Evolutionary conservation across 2,888 invertebrate genomes (phyloP), one percentile per base, ranked within the genome.

Genomic region (Chloroclystis v-ata): DNA sequence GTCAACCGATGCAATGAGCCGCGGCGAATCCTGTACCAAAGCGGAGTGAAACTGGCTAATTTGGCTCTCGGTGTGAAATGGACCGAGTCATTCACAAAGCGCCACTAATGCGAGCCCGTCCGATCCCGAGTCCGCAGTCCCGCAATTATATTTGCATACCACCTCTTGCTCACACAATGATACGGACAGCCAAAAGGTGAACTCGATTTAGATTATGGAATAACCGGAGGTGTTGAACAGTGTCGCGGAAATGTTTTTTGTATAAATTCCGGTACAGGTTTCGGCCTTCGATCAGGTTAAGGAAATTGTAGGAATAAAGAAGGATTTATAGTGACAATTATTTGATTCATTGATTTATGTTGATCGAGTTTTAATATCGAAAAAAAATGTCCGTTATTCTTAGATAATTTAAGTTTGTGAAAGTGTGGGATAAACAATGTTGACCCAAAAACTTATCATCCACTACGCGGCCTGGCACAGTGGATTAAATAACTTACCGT

Each of bases 141-240:
- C 73, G 75, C 81, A 80, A 83, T 81, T 82, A 81, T 82, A 83
- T 82, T 82, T 82, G 80, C 82, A 82, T 82, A 78, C 70, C 72
- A 72, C 70, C 72, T 75, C 67, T 67, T 64, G 59, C 56, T 58
- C 63, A 57, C 61, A 67, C 67, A 69, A 65, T 69, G 69, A 65
- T 64, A 66, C 62, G 52, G 57, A 60, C 62, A 56, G 60, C 66
- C 67, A 63, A 71, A 68, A 70, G 72, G 67, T 65, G 60, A 65
- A 65, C 66, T 61, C 66, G 59, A 62, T 61, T 52, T 54, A 59
- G 59, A 63, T 66, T 58, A 47, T 43, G 43, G 30, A 35, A 43
- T 25, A 46, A 47, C 39, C 37, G 33, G 35, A 35, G 28, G 29
- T 20, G 11, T 20, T 20, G 10, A 35, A 16, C 14, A 16, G 20